phyloP scores from a whole-genome alignment of 2,888 invertebrate species.

The Rhagium mordax region DNA sequence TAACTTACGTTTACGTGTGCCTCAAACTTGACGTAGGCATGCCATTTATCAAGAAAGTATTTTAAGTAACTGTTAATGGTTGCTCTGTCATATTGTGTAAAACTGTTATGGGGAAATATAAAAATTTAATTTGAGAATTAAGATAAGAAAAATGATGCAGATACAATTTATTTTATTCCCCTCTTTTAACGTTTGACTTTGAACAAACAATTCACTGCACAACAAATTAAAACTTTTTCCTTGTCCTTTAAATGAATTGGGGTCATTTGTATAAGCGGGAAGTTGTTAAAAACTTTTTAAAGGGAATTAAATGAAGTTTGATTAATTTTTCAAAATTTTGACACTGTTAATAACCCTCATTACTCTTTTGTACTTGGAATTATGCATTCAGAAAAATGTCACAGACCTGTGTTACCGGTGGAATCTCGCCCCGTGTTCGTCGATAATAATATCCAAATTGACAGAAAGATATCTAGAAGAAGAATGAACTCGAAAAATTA shows the following conservation, averaged over 20 bases:
- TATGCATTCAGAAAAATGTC: too few species aligned
- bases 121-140: not conserved
- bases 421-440: too few species aligned
- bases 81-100: constrained; percentile 2
- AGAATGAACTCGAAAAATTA: too few species aligned
- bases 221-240: not conserved
- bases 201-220: not conserved
- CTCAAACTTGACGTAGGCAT: constrained; percentile 18
- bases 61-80: constrained; percentile 23
- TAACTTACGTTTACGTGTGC: constrained; percentile 30
- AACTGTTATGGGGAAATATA: not conserved
- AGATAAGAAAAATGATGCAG: not conserved
- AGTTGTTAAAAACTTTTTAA: not conserved
- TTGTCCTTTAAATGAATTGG: not conserved
- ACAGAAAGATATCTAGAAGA: too few species aligned
- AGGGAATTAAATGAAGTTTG: not conserved
- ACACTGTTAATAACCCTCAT: too few species aligned
- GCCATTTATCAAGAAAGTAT: constrained; percentile 29
- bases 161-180: not conserved
- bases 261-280: not conserved
- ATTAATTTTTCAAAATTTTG: not conserved
- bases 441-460: too few species aligned
- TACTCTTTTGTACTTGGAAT: too few species aligned
- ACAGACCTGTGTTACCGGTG: too few species aligned
- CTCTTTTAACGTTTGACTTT: not conserved